Conservation (phyloP, 2,797 vertebrate genomes). For the Gallinago stenura region DNA sequence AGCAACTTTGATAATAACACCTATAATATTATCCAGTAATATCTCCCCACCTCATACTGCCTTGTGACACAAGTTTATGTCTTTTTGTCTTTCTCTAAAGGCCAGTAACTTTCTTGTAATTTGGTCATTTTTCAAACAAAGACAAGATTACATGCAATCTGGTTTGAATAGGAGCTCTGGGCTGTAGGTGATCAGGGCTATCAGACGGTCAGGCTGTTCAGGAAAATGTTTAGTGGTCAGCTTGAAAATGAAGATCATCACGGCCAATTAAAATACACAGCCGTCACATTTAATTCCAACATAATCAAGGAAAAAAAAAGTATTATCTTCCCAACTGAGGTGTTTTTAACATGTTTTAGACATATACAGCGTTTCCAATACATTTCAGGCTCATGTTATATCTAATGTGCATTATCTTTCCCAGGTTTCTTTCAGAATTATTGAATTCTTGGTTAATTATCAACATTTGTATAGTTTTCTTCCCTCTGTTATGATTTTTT, state of each 20-base stretch:
- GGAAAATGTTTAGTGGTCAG: background rate
- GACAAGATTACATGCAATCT: background rate
- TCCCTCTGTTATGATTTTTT: background rate
- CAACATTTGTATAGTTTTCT: background rate
- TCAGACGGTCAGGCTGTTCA: background rate
- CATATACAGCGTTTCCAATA: background rate
- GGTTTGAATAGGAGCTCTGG: background rate
- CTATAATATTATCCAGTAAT: background rate
- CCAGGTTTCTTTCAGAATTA: background rate
- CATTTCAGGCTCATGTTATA: background rate
- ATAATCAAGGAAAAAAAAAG: constrained; percentile 2
- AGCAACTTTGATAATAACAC: background rate
- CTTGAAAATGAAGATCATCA: background rate
- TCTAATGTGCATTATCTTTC: background rate
- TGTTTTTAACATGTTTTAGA: constrained; percentile 10
- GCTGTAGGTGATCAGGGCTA: background rate
- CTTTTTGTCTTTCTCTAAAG: background rate
- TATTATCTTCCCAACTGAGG: background rate
- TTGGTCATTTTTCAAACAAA: background rate
- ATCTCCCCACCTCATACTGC: background rate
- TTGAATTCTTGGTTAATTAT: background rate
- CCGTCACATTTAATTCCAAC: constrained; percentile 3
- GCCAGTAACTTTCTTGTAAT: background rate
- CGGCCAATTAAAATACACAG: constrained; percentile 22
- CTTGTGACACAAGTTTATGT: background rate